phyloP scores from a whole-genome alignment of 1,140 invertebrate species.

The Drosophila carrolli region DNA sequence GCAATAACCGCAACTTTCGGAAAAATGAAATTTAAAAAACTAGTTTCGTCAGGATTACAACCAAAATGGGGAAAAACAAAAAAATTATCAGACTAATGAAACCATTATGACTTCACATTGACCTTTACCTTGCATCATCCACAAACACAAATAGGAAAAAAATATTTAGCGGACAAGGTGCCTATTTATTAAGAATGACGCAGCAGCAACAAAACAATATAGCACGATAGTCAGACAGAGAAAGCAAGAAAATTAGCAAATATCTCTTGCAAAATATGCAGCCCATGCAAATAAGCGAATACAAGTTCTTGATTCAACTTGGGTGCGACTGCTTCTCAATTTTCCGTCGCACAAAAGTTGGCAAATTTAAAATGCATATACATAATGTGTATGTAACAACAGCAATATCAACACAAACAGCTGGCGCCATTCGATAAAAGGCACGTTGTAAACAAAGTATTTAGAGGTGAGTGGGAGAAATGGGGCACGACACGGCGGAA shows the following conservation, averaged over 20 bases:
- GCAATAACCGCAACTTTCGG: neutral
- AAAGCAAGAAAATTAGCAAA: constrained; percentile 16
- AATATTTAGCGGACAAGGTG: constrained; percentile 31
- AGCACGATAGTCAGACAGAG: neutral
- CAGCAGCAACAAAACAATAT: constrained; percentile 24
- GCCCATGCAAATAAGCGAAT: constrained; percentile 8
- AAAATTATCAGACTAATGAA: constrained; percentile 3
- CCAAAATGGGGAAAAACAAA: constrained; percentile 4
- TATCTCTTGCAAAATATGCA: constrained; percentile 28
- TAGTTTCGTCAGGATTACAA: neutral
- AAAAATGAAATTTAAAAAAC: neutral
- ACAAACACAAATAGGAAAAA: neutral
- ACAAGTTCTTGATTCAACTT: constrained; percentile 30
- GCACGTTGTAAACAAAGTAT: constrained; percentile 28
- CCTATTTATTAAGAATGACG: constrained; percentile 71
- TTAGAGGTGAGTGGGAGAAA: neutral
- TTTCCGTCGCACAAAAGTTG: constrained; percentile 37
- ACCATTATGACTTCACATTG: constrained; percentile 29
- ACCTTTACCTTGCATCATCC: constrained; percentile 40
- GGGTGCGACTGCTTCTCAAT: constrained; percentile 7
- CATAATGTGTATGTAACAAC: neutral
- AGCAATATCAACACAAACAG: constrained; percentile 25
- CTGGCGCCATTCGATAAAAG: constrained; percentile 41
- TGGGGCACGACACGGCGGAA: constrained; percentile 1
- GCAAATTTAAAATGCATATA: constrained; percentile 22